Evolutionary conservation across 2,888 invertebrate genomes (phyloP), one percentile per base, ranked within the genome.

Genomic region (Sylvicola cinctus): DNA sequence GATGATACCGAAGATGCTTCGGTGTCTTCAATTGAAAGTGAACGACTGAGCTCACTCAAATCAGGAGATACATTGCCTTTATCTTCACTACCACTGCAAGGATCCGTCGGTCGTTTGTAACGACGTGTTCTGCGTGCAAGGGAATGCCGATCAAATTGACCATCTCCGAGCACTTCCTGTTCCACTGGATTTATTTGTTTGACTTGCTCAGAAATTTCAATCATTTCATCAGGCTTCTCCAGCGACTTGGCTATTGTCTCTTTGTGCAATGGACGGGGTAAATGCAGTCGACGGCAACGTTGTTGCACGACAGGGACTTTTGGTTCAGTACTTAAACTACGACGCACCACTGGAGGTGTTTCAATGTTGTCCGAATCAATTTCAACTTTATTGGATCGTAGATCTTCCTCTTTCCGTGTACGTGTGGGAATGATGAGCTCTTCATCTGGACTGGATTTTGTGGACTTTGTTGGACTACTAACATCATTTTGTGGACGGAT

Each of bases 281-380:
- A 31, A 46, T 64, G 60, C 48, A 66, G 62, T 41, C 67, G 61
- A 33, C 65, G 57, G 46, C 70, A 70, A 1, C 67, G 68, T 44
- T 63, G 68, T 41, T 54, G 54, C 31, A 46, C 46, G n/a, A 46
- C 29, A 11, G 55, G 51, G 41, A 57, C 55, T 52, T 42, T 58
- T 54, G 13, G 63, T 50, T 45, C 66, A 16, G 8, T 30, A 15
- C 25, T 69, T 47, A 74, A 73, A 17, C 69, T 56, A 43, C 76
- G 70, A 36, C 85, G 64, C 13, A 74, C 74, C 0, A 74, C 79
- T 4, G 87, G 85, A 14, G 87, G 85, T 2, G 87, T 87, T 61
- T 87, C 85, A 23, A 87, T 79, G 45, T 87, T 87, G 45, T 87
- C 87, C 3, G 84, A 81, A 52, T 87, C 87, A 28, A 87, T 83